Conservation (phyloP, 2,113 vertebrate species). For the Brevimyrus niger region DNA sequence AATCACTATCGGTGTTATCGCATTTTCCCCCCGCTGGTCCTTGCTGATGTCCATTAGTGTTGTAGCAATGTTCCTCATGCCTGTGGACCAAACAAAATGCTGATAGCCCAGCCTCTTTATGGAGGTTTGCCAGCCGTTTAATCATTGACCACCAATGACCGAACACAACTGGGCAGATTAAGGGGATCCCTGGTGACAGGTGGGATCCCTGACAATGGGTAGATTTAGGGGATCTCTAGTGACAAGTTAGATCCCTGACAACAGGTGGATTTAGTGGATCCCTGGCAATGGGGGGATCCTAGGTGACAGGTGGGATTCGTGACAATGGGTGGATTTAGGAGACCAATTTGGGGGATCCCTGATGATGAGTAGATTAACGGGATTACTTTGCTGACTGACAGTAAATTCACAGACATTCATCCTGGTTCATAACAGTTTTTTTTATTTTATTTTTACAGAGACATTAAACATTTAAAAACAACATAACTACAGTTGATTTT, state of each 20-base stretch:
- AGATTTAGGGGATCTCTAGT: not conserved
- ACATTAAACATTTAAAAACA: conserved; percentile 91
- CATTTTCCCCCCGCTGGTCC: not conserved
- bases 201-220: not conserved
- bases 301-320: not conserved
- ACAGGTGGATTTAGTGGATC: not conserved
- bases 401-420: conserved; percentile 56
- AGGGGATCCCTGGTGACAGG: not conserved
- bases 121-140: not conserved
- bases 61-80: not conserved
- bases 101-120: not conserved
- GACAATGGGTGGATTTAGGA: not conserved
- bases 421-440: conserved; percentile 73
- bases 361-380: not conserved
- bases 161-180: not conserved
- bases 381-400: not conserved
- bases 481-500: conserved; percentile 82
- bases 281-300: not conserved
- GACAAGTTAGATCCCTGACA: not conserved
- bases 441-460: conserved; percentile 78
- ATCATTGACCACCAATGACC: not conserved
- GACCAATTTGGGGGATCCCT: not conserved
- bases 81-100: not conserved
- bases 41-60: not conserved
- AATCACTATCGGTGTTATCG: not conserved